Percentiles rank a stretch among this genome's conserved stretches.
Conservation (phyloP, 2,888 invertebrate species). For the Tetragonula carbonaria region DNA sequence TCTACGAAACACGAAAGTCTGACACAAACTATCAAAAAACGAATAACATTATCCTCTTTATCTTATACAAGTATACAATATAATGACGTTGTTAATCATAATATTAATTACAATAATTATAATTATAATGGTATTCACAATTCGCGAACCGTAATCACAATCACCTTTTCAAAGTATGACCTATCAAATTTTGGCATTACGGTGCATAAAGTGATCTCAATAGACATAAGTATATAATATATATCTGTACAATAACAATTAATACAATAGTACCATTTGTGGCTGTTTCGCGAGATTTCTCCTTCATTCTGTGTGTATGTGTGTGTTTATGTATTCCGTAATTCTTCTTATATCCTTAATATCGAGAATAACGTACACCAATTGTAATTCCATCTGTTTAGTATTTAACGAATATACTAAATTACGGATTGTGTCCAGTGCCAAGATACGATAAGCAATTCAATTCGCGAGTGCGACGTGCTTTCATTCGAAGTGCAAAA, state of each 20-base stretch:
- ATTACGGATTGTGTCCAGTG: conserved; percentile 18
- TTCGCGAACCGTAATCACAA: conserved; percentile 33
- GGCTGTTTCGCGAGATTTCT: conserved; percentile 33
- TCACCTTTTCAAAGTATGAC: conserved; percentile 42
- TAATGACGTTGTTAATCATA: conserved; percentile 49
- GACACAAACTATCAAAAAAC: conserved; percentile 66
- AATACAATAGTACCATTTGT: conserved; percentile 60
- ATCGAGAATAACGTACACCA: conserved; percentile 24
- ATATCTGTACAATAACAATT: conserved; percentile 65
- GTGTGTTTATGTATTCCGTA: not conserved
- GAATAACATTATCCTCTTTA: conserved; percentile 42
- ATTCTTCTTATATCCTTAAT: conserved; percentile 9
- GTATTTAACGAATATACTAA: conserved; percentile 21
- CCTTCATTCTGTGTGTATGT: not conserved
- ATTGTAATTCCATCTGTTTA: not conserved
- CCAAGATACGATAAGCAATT: conserved; percentile 26
- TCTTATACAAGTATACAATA: conserved; percentile 42
- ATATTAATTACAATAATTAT: conserved; percentile 42
- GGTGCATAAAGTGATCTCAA: conserved; percentile 49
- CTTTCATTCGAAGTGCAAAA: conserved; percentile 12
- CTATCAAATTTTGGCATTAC: conserved; percentile 52
- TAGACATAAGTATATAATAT: conserved; percentile 34
- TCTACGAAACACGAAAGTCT: conserved; percentile 72
- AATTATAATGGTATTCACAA: conserved; percentile 34
- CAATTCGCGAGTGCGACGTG: conserved; percentile 42